Evolutionary conservation across 2,113 vertebrate species (phyloP).

Genomic region (Takifugu flavidus): DNA sequence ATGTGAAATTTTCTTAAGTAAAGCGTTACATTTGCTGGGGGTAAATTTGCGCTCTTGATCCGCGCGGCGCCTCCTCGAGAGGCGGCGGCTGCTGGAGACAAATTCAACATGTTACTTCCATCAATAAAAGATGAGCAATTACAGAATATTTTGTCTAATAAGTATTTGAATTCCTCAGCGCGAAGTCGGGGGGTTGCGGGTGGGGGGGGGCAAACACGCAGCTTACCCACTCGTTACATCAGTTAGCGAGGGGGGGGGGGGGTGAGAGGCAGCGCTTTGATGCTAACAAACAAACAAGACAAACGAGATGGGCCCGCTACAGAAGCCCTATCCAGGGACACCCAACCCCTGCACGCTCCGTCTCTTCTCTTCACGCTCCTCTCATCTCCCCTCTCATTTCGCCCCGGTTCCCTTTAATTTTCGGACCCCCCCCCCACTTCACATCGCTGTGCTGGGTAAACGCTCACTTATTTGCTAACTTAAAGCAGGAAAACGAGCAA

Average conservation of each 20-base stretch:
- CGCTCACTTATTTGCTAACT: slow-evolving; percentile 27
- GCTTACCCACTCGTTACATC: slow-evolving; percentile 74
- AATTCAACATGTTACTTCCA: slow-evolving; percentile 72
- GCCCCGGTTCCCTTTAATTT: slow-evolving; percentile 34
- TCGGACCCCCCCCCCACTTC: slow-evolving; percentile 28
- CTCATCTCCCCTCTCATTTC: slow-evolving; percentile 42
- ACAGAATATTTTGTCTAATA: slow-evolving; percentile 78
- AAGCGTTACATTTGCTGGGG: slow-evolving; percentile 63
- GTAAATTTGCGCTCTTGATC: slow-evolving; percentile 70
- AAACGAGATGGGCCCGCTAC: slow-evolving; percentile 69
- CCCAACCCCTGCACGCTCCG: slow-evolving; percentile 43
- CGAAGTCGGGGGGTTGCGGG: background rate
- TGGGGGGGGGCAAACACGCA: slow-evolving; percentile 45
- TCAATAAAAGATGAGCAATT: slow-evolving; percentile 80
- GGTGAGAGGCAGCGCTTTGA: slow-evolving; percentile 69
- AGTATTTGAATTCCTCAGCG: slow-evolving; percentile 73
- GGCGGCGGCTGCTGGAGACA: slow-evolving; percentile 60
- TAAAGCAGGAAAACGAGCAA: slow-evolving; percentile 9
- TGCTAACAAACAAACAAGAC: slow-evolving; percentile 74
- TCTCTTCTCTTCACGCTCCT: slow-evolving; percentile 22
- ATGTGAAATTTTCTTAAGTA: slow-evolving; percentile 73
- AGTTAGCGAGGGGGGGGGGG: slow-evolving; percentile 57
- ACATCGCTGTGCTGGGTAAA: slow-evolving; percentile 40
- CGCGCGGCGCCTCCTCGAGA: slow-evolving; percentile 63
- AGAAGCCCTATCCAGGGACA: slow-evolving; percentile 68